Percentiles rank a stretch among this genome's conserved stretches.
These are phyloP conservation scores for Diachasma alloeum DNA, from an alignment of 1,140 invertebrate genomes.

Conservation along the genomic window DNA sequence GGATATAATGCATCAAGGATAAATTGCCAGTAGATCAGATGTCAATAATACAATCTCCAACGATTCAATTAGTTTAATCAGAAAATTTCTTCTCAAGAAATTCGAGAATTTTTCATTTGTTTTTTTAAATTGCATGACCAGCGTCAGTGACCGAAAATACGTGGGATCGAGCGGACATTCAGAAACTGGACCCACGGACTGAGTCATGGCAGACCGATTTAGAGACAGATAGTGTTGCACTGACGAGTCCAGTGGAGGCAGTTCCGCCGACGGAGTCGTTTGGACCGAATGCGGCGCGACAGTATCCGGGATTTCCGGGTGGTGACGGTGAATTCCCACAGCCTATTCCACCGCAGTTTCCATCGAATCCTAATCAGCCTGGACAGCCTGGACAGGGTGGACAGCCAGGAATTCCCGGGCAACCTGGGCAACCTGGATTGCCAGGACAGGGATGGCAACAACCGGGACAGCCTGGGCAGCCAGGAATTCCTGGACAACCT, in stretches of 20 bases:
- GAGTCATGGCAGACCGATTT: constrained; percentile 34
- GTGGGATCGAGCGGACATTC: constrained; percentile 47
- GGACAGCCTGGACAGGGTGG: constrained; percentile 19
- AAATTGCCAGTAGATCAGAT: too few species aligned
- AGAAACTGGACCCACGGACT: constrained; percentile 44
- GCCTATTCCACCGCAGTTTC: constrained; percentile 24
- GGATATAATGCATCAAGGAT: too few species aligned
- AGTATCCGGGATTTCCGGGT: constrained; percentile 40
- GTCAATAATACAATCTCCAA: too few species aligned
- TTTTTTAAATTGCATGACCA: neutral
- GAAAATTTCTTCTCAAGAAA: too few species aligned
- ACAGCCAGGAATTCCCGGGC: neutral
- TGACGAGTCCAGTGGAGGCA: constrained; percentile 25
- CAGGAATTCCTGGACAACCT: constrained; percentile 8
- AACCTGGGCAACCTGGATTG: constrained; percentile 27
- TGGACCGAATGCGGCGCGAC: constrained; percentile 28
- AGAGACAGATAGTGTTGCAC: neutral
- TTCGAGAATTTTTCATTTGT: neutral
- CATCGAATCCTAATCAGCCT: constrained; percentile 17
- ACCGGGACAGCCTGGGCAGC: neutral
- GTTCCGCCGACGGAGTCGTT: constrained; percentile 23
- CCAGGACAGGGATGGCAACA: constrained; percentile 20
- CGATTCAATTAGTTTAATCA: too few species aligned
- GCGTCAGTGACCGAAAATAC: constrained; percentile 37
- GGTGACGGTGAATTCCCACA: constrained; percentile 29